These are phyloP conservation scores for Argopecten irradians DNA, from an alignment of 1,140 invertebrate species.

Conservation along the genomic window DNA sequence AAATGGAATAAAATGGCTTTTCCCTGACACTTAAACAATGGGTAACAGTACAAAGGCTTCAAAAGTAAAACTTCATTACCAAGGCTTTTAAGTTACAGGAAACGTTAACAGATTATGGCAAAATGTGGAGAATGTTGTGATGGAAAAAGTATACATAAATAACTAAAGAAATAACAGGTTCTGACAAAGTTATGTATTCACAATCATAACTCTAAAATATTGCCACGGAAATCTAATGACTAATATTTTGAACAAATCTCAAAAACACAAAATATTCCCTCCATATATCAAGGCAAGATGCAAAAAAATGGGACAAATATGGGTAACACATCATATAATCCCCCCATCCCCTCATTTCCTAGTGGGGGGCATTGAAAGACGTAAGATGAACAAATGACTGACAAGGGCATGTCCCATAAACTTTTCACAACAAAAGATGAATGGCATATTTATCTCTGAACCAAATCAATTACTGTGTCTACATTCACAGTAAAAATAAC, in stretches of 20 bases:
- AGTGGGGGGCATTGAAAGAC: no score
- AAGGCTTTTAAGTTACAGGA: background rate
- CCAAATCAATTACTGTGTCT: background rate
- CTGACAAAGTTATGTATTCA: no score
- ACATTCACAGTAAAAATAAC: background rate
- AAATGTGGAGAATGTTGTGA: background rate
- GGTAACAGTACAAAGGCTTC: background rate
- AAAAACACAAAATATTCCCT: background rate
- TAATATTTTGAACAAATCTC: background rate
- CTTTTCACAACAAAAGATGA: background rate
- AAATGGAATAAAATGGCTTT: slow-evolving; percentile 10
- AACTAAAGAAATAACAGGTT: no score
- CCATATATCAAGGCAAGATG: no score
- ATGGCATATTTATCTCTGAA: background rate
- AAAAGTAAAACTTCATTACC: background rate
- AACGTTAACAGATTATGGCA: background rate
- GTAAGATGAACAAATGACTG: no score
- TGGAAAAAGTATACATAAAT: background rate
- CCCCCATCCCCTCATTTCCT: no score
- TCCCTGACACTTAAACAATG: background rate
- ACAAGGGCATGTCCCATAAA: background rate
- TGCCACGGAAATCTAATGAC: background rate
- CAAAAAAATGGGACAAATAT: no score
- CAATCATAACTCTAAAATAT: no score
- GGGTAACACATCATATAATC: no score